Percentiles rank a stretch among this genome's conserved stretches.
These are phyloP conservation scores for Chaetodon trifascialis DNA, from an alignment of 2,113 vertebrate species.

Conservation along the genomic window DNA sequence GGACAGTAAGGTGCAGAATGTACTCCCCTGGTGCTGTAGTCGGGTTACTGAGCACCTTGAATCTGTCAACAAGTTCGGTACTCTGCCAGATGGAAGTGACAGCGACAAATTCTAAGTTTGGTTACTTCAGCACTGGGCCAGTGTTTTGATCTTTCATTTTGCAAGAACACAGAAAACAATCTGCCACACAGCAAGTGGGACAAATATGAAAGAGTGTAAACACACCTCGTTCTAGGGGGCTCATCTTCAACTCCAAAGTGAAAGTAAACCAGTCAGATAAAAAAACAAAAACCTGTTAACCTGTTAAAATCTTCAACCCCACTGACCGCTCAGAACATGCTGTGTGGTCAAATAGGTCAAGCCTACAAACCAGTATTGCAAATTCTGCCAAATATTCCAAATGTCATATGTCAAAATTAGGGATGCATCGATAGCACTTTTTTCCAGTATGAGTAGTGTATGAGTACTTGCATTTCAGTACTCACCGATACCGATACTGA, in stretches of 20 bases:
- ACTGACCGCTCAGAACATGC: neutral
- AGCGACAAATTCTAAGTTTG: conserved; percentile 5
- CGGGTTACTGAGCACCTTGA: conserved; percentile 23
- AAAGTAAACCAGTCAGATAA: conserved; percentile 16
- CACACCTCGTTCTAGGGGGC: neutral
- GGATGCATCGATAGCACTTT: too few species aligned
- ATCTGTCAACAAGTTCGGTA: conserved; percentile 35
- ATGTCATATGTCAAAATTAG: neutral
- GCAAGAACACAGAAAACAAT: conserved; percentile 45
- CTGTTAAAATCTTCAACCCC: neutral
- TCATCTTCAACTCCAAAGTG: conserved; percentile 26
- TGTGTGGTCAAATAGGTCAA: neutral
- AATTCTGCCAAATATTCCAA: neutral
- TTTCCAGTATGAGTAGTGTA: too few species aligned
- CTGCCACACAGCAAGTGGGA: conserved; percentile 4
- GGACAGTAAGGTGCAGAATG: conserved; percentile 20
- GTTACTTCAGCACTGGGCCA: neutral
- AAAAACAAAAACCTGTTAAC: conserved; percentile 2
- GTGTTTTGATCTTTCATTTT: conserved; percentile 27
- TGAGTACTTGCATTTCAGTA: too few species aligned
- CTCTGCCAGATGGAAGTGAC: conserved; percentile 2
- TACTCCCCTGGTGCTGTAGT: neutral
- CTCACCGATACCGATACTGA: too few species aligned
- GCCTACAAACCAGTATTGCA: neutral
- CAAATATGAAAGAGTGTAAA: conserved; percentile 20